Conservation (phyloP, 2,113 vertebrate genomes). For the Chaetura pelagica region DNA sequence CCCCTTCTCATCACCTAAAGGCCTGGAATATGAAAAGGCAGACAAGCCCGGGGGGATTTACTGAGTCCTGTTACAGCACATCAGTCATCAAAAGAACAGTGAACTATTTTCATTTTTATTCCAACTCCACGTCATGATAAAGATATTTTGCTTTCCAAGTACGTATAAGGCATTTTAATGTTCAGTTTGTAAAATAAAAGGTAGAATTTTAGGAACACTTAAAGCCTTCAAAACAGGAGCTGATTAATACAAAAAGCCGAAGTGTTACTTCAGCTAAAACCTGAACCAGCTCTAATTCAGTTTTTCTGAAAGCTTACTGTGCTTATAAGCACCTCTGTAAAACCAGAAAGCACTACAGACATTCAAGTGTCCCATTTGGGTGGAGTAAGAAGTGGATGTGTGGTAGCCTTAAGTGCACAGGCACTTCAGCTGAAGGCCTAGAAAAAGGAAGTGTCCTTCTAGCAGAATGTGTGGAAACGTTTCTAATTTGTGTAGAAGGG, state of each 20-base stretch:
- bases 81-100: neutral
- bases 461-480: neutral
- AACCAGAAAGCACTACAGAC: rapidly evolving
- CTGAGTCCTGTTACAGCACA: neutral
- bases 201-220: neutral
- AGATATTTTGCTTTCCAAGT: neutral
- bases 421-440: neutral
- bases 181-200: neutral
- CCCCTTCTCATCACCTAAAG: neutral
- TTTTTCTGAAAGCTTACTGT: neutral
- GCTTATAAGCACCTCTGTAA: neutral
- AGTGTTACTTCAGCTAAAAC: neutral
- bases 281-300: neutral
- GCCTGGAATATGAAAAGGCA: neutral
- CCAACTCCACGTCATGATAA: neutral
- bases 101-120: neutral
- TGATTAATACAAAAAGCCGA: neutral
- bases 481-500: neutral
- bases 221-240: neutral
- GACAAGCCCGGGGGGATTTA: neutral
- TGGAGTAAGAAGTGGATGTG: neutral
- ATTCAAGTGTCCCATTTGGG: neutral
- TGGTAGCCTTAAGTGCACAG: neutral
- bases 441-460: neutral
- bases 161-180: neutral